Evolutionary conservation across 2,113 vertebrate genomes (phyloP), one percentile per base, ranked within the genome.

Genomic region (Pandion haliaetus): DNA sequence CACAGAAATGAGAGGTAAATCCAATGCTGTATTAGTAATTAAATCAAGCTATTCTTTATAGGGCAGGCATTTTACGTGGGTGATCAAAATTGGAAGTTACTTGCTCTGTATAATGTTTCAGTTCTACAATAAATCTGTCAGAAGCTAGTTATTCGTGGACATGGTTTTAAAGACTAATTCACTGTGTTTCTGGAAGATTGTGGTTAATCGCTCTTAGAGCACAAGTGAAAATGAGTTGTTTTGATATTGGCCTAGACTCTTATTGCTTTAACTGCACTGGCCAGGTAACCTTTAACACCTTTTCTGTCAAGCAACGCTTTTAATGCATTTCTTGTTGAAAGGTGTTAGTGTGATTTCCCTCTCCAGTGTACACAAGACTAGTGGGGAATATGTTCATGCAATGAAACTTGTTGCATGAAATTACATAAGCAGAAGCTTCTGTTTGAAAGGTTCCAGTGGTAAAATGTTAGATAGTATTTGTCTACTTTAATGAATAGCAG

Each of bases 1-100:
- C 77, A 17, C 40, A 89, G 97, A 98, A 95, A 82, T 97, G 93
- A 96, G 95, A 98, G 98, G 98, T 98, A 97, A 88, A 78, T 74
- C 26, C 25, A 63, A 20, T 45, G 20, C 58, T 81, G 19, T 58
- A 77, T 79, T 94, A 71, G 16, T 90, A 76, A 83, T 88, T 57
- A 81, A 83, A 81, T 71, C 25, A 76, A 84, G 28, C 17, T 77
- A n/a, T 25, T 79, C 65, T 40, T 90, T 65, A 54, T 9, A 69
- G 19, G 55, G 18, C 9, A 76, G 17, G 14, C 17, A 17, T 92
- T 93, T 89, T 76, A 57, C 4, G 2, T 91, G 61, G 31, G 20
- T 45, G 66, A 82, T 93, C 42, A 63, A 81, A 85, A 32, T 36
- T 88, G 47, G 45, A 80, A 78, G 42, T 88, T 67, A 40, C 3